Evolutionary conservation across 2,113 vertebrate genomes (phyloP), one percentile per base, ranked within the genome.

Genomic region (Bufo bufo): DNA sequence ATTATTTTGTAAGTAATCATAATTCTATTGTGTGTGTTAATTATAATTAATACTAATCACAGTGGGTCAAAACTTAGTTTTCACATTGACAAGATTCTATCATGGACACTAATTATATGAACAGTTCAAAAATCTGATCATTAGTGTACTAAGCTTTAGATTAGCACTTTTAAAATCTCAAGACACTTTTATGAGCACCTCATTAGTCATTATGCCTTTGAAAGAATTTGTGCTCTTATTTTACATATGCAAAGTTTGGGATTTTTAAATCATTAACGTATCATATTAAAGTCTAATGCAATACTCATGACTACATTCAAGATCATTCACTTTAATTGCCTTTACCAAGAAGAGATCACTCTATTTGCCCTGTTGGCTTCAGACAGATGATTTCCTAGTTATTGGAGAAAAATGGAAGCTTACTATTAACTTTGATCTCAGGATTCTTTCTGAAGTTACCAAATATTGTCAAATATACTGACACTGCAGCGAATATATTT

Each of bases 121-220:
- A 66, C 13, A 52, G 74, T 58, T 47, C 63, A 79, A 79, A 86
- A 49, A 80, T 58, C 66, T 54, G 85, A 78, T 86, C 85, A 77
- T 86, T 86, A 86, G 85, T 86, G 74, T 20, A 50, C 47, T 78
- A 66, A 83, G 85, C 85, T 66, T 63, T 65, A 52, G 47, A 78
- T 86, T 86, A 78, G 45, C 45, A 86, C 61, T 86, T 86, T 86
- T 45, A 66, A 54, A 86, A 79, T n/a, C 45, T 33, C 71, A 59
- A 47, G 54, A 77, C 63, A 77, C 59, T 79, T 86, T 86, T 61
- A 79, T 78, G 58, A 66, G 50, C 74, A 86, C 75, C 85, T 86
- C 75, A 86, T 86, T 86, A 86, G 74, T 78, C 74, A 86, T 78
- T 63, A 86, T 86, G 85, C 61, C 74, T 78, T 86, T 59, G 61